A percentile compares a stretch with the other conserved stretches of the same genome.
Evolutionary conservation across 2,888 invertebrate genomes (phyloP).

Genomic region (Ophion ellenae): DNA sequence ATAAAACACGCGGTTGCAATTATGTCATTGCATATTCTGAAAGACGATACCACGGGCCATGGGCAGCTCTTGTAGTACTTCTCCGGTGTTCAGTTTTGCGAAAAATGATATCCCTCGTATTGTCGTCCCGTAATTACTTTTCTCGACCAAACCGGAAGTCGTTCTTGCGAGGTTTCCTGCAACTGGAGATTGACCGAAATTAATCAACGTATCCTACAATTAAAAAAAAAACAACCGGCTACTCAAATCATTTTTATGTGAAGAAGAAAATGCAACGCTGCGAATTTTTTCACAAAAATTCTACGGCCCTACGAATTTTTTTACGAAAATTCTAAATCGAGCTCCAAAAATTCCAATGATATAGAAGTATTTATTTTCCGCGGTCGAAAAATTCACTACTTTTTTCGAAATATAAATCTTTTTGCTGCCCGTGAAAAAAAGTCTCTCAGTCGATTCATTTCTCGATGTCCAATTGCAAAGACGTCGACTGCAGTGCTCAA

Average conservation of each 20-base stretch:
- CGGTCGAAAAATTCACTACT: background rate
- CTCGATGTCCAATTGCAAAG: background rate
- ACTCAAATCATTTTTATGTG: background rate
- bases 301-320: no score
- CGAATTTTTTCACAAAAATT: no score
- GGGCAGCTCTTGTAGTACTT: slow-evolving; percentile 57
- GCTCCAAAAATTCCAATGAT: no score
- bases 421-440: no score
- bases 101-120: slow-evolving; percentile 45
- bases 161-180: slow-evolving; percentile 27
- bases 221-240: background rate
- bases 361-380: background rate
- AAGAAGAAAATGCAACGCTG: background rate
- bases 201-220: background rate
- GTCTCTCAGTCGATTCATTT: background rate
- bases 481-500: slow-evolving; percentile 21
- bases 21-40: slow-evolving; percentile 45
- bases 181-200: background rate
- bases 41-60: slow-evolving; percentile 40
- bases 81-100: slow-evolving; percentile 39
- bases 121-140: slow-evolving; percentile 12
- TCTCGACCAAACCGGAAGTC: slow-evolving; percentile 31
- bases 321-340: no score
- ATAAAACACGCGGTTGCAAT: slow-evolving; percentile 32
- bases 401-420: background rate